These are phyloP conservation scores for Aporophyla nigra DNA, from an alignment of 2,888 invertebrate genomes.

Conservation along the genomic window DNA sequence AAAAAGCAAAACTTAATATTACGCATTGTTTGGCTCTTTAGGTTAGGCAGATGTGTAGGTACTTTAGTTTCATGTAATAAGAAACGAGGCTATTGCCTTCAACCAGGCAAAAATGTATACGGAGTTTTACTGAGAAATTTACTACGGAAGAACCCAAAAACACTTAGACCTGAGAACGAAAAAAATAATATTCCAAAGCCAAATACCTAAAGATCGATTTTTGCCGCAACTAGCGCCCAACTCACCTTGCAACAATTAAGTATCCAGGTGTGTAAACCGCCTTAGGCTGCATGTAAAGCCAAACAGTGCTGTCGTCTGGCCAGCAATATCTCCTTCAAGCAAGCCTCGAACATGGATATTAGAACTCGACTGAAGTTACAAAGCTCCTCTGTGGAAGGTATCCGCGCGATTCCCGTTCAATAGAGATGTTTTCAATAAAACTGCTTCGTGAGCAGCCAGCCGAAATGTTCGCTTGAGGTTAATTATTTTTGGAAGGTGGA, in stretches of 20 bases:
- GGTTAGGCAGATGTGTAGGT: not conserved
- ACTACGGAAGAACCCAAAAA: not conserved
- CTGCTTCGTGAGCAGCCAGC: slow-evolving; percentile 32
- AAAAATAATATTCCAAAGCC: too few relatives aligned
- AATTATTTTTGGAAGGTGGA: slow-evolving; percentile 53
- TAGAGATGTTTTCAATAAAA: slow-evolving; percentile 69
- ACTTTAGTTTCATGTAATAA: not conserved
- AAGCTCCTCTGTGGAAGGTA: slow-evolving; percentile 63
- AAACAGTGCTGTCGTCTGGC: slow-evolving; percentile 65
- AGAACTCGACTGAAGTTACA: slow-evolving; percentile 65
- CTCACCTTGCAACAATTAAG: not conserved
- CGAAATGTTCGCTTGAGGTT: slow-evolving; percentile 26
- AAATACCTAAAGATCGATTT: not conserved
- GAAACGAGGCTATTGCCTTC: not conserved
- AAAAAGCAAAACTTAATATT: not conserved
- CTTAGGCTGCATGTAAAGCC: slow-evolving; percentile 50
- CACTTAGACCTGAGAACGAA: not conserved
- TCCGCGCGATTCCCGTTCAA: slow-evolving; percentile 57
- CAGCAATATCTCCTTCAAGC: slow-evolving; percentile 67
- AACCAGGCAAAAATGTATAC: not conserved
- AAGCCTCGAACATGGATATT: slow-evolving; percentile 69
- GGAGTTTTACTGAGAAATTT: not conserved
- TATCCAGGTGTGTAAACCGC: slow-evolving; percentile 27
- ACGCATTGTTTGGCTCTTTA: rapidly evolving
- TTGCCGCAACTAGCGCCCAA: not conserved